Base-by-base conservation (phyloP, 2,113 vertebrate genomes). In the Mastomys natalensis region DNA sequence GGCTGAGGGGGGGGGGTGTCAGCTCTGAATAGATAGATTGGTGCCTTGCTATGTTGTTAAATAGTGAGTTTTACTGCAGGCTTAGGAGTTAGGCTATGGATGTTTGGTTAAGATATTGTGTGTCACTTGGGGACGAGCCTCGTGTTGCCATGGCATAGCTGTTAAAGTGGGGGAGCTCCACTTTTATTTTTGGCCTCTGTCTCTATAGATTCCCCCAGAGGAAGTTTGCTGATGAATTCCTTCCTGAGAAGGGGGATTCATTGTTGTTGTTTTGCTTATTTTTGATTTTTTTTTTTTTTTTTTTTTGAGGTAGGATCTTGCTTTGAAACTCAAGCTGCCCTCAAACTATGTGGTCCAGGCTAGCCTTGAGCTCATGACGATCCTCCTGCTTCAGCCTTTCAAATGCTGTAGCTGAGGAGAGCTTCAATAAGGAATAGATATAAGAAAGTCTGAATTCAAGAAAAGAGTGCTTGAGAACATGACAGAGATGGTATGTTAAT, bases 141-240 rank as follows among this genome's bases (percentile, higher is more conserved):
- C 16, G 21, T 48, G 43, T 34, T 4, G 26, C 43, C 60, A 12
- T 45, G 43, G 26, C 15, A 48, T 21, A 19, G 60, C 10, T 21
- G 62, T 48, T 85, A 48, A 45, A 86, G 31, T 34, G 37, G 12
- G 62, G 62, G 9, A 34, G 34, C 11, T 34, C 10, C 17, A 31
- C 16, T 66, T 66, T 64, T 48, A 45, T 21, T 85, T 85, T 66
- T 85, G 60, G 17, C 17, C 29, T 86, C 31, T 48, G 62, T 86
- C 40, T 64, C 82, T 66, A 66, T 40, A 68, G 84, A 48, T 31
- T 22, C 5, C 40, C 26, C 82, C 8, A 21, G 72, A 40, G 89
- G 68, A 90, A 68, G 12, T 29, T 43, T 74, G 53, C 73, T 90
- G 40, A 3, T 62, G 92, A 81, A 90, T 88, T 96, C 86, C 84